These are phyloP conservation scores for Cantharis rustica DNA, from an alignment of 2,888 invertebrate genomes.

Conservation along the genomic window DNA sequence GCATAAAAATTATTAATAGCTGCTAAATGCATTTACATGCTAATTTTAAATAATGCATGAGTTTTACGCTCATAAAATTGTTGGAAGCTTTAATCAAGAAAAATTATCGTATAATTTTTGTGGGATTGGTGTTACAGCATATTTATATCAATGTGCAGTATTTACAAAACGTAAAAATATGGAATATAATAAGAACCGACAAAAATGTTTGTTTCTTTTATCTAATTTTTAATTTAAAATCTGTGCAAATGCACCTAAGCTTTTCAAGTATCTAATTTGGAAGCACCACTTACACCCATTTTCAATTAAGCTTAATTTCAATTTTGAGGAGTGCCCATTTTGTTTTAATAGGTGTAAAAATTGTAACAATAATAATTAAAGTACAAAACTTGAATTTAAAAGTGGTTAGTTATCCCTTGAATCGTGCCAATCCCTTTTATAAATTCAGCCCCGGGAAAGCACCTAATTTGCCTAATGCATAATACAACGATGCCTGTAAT, in stretches of 20 bases:
- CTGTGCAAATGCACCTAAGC: background rate
- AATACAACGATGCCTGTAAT: conserved; percentile 2
- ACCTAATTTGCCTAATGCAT: conserved; percentile 9
- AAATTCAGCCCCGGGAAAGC: conserved; percentile 8
- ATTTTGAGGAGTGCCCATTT: background rate
- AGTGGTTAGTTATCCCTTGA: background rate
- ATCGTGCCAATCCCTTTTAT: conserved; percentile 2
- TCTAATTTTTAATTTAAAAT: background rate
- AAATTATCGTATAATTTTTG: background rate
- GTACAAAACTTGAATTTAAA: conserved; percentile 3
- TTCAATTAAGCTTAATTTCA: background rate
- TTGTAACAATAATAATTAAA: background rate
- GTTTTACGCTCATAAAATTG: background rate
- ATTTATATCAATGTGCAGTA: background rate
- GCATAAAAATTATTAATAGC: background rate
- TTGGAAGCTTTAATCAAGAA: background rate
- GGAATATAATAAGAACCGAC: background rate
- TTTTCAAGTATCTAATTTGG: background rate
- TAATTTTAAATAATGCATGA: background rate
- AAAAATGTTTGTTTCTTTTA: background rate
- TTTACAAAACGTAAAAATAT: background rate
- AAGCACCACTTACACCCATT: background rate
- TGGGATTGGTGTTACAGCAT: background rate
- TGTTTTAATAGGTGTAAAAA: background rate
- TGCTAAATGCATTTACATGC: background rate